Percentiles rank a stretch among this genome's conserved stretches.
Conservation (phyloP, 2,797 vertebrate genomes). For the Saxicola maurus region DNA sequence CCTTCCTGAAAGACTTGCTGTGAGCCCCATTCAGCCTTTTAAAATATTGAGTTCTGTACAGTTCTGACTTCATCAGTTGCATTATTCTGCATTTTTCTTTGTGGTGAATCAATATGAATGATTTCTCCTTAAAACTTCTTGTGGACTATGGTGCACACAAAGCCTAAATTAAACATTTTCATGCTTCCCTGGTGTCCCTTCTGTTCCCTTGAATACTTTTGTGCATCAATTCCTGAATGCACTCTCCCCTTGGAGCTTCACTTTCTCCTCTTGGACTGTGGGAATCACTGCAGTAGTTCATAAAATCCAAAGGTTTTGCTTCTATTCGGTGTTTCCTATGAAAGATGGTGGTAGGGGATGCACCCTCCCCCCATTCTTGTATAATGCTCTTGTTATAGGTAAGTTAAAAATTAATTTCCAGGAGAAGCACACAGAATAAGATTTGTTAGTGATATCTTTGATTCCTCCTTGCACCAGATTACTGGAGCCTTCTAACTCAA, state of each 20-base stretch:
- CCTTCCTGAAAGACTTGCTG: neutral
- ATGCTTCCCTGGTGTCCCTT: neutral
- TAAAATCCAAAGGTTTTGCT: neutral
- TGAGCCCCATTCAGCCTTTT: neutral
- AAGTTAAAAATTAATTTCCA: neutral
- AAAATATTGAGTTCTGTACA: neutral
- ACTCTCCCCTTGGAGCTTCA: neutral
- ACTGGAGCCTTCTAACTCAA: neutral
- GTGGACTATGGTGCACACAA: neutral
- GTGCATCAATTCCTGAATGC: neutral
- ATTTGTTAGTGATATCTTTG: neutral
- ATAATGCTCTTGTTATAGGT: neutral
- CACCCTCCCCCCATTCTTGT: rapidly evolving
- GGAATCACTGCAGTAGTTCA: neutral
- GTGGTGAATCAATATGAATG: neutral
- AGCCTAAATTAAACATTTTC: neutral
- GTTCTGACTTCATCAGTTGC: neutral
- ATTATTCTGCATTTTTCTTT: neutral
- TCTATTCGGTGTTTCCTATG: neutral
- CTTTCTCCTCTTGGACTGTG: neutral
- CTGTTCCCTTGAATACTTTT: neutral
- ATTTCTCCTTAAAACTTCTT: neutral
- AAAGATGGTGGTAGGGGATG: neutral
- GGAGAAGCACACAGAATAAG: neutral
- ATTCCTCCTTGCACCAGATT: neutral